These are phyloP conservation scores for Octonoba sinensis DNA, from an alignment of 2,888 invertebrate genomes.

Conservation along the genomic window DNA sequence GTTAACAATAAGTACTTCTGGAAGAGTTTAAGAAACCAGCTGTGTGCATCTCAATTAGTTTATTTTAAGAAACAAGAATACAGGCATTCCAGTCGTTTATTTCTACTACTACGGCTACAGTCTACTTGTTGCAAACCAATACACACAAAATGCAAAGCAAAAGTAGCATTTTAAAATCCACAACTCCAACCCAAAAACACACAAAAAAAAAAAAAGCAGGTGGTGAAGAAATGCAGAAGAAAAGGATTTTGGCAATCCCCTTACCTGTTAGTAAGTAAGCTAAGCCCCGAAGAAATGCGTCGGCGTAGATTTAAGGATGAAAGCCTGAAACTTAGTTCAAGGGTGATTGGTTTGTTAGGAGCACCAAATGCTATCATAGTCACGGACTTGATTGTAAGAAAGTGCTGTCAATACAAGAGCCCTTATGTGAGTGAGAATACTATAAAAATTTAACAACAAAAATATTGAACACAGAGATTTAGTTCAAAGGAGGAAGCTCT, in stretches of 20 bases:
- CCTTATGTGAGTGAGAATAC: conserved; percentile 40
- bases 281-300: conserved; percentile 34
- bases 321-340: conserved; percentile 40
- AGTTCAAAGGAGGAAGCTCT: conserved; percentile 7
- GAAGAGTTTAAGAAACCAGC: too few species aligned
- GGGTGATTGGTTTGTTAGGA: conserved; percentile 47
- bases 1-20: too few species aligned
- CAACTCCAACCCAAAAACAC: background rate
- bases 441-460: conserved; percentile 39
- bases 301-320: conserved; percentile 32
- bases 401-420: conserved; percentile 48
- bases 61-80: too few species aligned
- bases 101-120: too few species aligned
- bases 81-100: too few species aligned
- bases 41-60: too few species aligned
- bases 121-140: too few species aligned
- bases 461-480: conserved; percentile 4
- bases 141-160: too few species aligned
- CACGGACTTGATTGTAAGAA: conserved; percentile 42
- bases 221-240: background rate
- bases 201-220: conserved; percentile 2
- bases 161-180: background rate
- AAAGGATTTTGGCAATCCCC: conserved; percentile 17
- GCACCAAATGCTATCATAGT: conserved; percentile 35
- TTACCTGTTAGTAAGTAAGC: conserved; percentile 47